Evolutionary conservation across 2,888 invertebrate genomes (phyloP).

Genomic region (Teleogryllus oceanicus): DNA sequence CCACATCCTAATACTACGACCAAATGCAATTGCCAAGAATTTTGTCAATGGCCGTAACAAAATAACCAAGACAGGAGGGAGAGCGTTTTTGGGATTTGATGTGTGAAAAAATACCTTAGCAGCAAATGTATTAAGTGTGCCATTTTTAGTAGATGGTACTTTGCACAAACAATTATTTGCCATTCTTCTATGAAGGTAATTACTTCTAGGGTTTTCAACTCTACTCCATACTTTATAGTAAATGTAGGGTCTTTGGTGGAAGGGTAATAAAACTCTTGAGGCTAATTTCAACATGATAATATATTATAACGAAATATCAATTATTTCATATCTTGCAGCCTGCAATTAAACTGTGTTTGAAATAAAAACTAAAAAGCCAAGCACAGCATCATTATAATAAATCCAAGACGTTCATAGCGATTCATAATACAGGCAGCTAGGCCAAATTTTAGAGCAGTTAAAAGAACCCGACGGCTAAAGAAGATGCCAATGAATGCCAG

Average conservation of each 20-base stretch:
- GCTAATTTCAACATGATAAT: neutral
- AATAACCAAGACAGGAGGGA: neutral
- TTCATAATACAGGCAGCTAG: neutral
- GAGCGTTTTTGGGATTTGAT: neutral
- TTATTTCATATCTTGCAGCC: neutral
- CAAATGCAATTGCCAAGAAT: neutral
- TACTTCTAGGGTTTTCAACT: neutral
- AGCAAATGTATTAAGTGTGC: neutral
- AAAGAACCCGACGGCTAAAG: neutral
- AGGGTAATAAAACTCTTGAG: neutral
- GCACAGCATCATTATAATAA: neutral
- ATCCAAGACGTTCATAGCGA: neutral
- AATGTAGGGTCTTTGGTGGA: neutral
- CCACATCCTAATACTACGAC: neutral
- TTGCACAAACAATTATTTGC: too few relatives aligned
- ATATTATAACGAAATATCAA: too few relatives aligned
- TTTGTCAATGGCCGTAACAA: neutral
- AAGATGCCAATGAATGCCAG: neutral
- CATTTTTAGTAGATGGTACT: too few relatives aligned
- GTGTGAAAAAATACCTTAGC: neutral
- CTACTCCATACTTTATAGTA: neutral
- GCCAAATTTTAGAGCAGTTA: neutral
- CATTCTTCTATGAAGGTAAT: too few relatives aligned
- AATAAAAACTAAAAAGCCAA: neutral
- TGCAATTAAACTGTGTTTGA: neutral